These are phyloP conservation scores for Chironomus tentans DNA, from an alignment of 2,888 invertebrate genomes.

Conservation along the genomic window DNA sequence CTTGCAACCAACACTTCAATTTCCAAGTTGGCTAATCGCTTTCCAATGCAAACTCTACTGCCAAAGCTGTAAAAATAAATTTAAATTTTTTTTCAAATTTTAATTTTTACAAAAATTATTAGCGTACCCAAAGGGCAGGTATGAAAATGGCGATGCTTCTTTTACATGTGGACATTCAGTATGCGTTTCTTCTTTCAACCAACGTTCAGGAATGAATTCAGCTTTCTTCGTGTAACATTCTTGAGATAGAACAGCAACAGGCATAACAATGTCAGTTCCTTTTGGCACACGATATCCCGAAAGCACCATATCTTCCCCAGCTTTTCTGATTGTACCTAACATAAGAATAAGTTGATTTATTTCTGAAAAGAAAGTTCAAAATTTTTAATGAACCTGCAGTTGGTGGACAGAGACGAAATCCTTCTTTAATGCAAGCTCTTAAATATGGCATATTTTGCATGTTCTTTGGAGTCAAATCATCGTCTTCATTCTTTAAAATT, in stretches of 20 bases:
- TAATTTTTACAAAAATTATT: neutral
- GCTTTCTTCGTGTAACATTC: conserved; percentile 53
- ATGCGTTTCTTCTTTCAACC: conserved; percentile 44
- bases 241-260: conserved; percentile 52
- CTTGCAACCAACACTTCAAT: conserved; percentile 46
- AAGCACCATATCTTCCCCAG: conserved; percentile 48
- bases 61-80: conserved; percentile 47
- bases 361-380: too few relatives aligned
- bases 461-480: conserved; percentile 40
- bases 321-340: conserved; percentile 44
- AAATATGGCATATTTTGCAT: conserved; percentile 50
- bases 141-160: conserved; percentile 12
- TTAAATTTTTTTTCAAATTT: too few relatives aligned
- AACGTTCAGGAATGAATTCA: conserved; percentile 66
- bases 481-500: conserved; percentile 40
- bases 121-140: conserved; percentile 51
- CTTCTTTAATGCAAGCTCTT: conserved; percentile 63
- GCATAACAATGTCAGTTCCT: conserved; percentile 50
- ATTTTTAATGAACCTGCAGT: conserved; percentile 38
- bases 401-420: conserved; percentile 52
- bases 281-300: conserved; percentile 55
- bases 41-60: conserved; percentile 57
- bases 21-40: conserved; percentile 63
- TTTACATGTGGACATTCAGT: conserved; percentile 25
- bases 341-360: too few relatives aligned